phyloP scores from a whole-genome alignment of 2,888 invertebrate genomes.

The Synergus laeviventris region DNA sequence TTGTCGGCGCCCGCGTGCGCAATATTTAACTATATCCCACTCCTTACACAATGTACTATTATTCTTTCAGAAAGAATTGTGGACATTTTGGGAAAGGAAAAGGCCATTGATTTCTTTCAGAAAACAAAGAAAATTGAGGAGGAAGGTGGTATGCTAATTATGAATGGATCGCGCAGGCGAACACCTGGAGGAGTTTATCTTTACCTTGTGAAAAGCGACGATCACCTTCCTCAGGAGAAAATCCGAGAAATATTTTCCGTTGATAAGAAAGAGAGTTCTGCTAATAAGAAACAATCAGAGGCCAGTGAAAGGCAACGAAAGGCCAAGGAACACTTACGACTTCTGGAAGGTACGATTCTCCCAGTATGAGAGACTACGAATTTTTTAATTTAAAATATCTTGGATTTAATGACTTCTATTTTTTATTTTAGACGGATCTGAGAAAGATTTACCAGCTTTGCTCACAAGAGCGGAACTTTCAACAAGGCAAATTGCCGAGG shows the following conservation, averaged over 20 bases:
- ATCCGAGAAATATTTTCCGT: conserved; percentile 83
- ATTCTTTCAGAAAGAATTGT: conserved; percentile 82
- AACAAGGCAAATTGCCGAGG: conserved; percentile 77
- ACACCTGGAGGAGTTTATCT: conserved; percentile 93
- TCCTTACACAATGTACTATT: background rate
- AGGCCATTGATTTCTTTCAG: conserved; percentile 85
- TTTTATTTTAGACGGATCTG: conserved; percentile 69
- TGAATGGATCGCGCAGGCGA: conserved; percentile 88
- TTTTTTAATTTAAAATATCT: background rate
- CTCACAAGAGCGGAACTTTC: conserved; percentile 81
- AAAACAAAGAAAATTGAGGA: conserved; percentile 90
- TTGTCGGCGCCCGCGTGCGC: too few species aligned
- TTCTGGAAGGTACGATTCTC: conserved; percentile 66
- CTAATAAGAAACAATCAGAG: conserved; percentile 79
- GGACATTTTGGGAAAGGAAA: conserved; percentile 83
- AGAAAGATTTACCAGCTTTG: conserved; percentile 81
- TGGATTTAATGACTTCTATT: conserved; percentile 25
- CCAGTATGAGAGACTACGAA: background rate
- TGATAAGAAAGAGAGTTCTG: conserved; percentile 79
- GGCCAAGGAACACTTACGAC: conserved; percentile 80
- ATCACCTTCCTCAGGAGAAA: conserved; percentile 82
- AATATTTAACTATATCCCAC: too few species aligned
- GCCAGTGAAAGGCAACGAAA: conserved; percentile 80
- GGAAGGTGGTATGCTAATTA: conserved; percentile 90
- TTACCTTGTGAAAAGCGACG: conserved; percentile 86